Base-by-base conservation (phyloP, 2,888 invertebrate genomes). In the Carterocephalus palaemon region DNA sequence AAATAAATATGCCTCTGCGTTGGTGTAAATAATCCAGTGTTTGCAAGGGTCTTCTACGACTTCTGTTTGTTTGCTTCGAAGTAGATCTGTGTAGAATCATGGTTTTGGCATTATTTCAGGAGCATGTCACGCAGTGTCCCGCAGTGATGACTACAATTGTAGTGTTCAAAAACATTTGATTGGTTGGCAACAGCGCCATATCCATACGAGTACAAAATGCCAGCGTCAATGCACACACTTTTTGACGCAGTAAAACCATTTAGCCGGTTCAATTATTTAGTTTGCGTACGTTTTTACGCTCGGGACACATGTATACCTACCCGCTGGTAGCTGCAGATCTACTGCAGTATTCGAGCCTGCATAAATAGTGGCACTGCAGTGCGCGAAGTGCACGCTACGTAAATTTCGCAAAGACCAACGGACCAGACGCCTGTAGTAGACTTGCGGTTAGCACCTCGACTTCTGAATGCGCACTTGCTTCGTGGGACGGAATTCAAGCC, bases 241-340 rank as follows among this genome's bases (percentile, higher is more conserved):
- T 42, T 42, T 34, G 41, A 41, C 41, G 42, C 42, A 42, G 34
- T 15, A 34, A 26, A 42, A 34, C 34, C 42, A n/a, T 42, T 42
- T 34, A 34, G 20, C 42, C 36, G 20, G 28, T 29, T 43, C 43
- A 36, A 43, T 43, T 43, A 43, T 43, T 29, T 43, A 36, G 34
- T 43, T 43, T 36, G 43, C 43, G 36, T 36, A 36, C 29, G 43
- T 43, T 43, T 43, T 43, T 43, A 36, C 43, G 43, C 29, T 16
- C 20, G 34, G 42, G 34, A 43, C 36, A 19, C 19, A 29, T n/a
- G n/a, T n/a, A n/a, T n/a, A n/a, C n/a, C n/a, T n/a, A n/a, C n/a
- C n/a, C n/a, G n/a, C 12, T 20, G 19, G 4, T 8, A 22, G 38
- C 6, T 36, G 42, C 43, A 43, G 43, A 5, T 28, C 19, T n/a